These are phyloP conservation scores for Pyrgus malvae DNA, from an alignment of 2,888 invertebrate species.

Conservation along the genomic window DNA sequence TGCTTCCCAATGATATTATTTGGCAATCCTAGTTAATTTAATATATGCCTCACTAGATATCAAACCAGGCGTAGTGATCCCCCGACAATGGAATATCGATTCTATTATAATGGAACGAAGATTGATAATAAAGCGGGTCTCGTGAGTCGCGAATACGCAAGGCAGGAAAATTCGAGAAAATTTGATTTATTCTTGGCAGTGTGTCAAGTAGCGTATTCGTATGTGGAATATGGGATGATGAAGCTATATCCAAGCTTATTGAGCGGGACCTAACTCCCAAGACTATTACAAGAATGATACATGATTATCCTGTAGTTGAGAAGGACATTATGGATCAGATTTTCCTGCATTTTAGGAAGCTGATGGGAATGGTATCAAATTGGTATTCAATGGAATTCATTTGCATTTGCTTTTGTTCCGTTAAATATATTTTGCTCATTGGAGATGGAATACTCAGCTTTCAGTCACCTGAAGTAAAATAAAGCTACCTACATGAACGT, in stretches of 20 bases:
- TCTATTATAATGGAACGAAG: conserved; percentile 18
- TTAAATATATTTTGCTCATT: too few species aligned
- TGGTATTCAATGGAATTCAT: too few species aligned
- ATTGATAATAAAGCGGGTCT: conserved; percentile 16
- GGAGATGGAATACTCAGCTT: too few species aligned
- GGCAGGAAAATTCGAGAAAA: conserved; percentile 40
- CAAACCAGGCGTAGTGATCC: conserved; percentile 8
- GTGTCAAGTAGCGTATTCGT: conserved; percentile 68
- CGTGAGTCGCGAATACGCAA: conserved; percentile 16
- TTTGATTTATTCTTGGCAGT: conserved; percentile 73
- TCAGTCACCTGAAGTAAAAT: too few species aligned
- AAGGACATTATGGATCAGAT: too few species aligned
- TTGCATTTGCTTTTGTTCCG: too few species aligned
- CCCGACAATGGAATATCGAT: conserved; percentile 21
- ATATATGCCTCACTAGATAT: conserved; percentile 22
- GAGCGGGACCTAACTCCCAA: conserved; percentile 48
- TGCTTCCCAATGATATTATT: conserved; percentile 24
- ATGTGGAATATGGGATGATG: conserved; percentile 62
- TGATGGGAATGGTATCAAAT: too few species aligned
- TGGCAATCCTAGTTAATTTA: conserved; percentile 27
- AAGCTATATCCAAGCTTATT: conserved; percentile 67
- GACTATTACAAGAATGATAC: conserved; percentile 39
- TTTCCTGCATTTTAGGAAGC: too few species aligned
- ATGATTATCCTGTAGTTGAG: not conserved
- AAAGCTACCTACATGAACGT: too few species aligned